Percentiles rank a stretch among this genome's conserved stretches.
Conservation (phyloP, 1,140 invertebrate genomes). For the Patella vulgata region DNA sequence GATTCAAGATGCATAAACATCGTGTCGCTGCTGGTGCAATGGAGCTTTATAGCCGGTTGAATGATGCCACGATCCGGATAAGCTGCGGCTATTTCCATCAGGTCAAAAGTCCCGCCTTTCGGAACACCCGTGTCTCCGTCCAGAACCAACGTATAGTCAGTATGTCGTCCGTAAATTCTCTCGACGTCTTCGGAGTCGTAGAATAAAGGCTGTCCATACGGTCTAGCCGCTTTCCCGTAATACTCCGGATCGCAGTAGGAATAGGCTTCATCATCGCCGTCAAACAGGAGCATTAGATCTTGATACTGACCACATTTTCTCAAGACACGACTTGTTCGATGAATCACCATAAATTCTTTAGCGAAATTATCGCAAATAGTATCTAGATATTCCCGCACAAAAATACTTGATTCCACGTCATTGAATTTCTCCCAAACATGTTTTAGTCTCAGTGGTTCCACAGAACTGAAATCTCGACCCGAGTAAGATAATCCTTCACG, state of each 20-base stretch:
- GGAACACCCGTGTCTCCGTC: slow-evolving; percentile 57
- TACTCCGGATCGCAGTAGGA: slow-evolving; percentile 48
- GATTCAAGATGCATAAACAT: slow-evolving; percentile 58
- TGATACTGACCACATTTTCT: slow-evolving; percentile 63
- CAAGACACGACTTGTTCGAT: slow-evolving; percentile 54
- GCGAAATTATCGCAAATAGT: slow-evolving; percentile 52
- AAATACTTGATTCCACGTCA: slow-evolving; percentile 37
- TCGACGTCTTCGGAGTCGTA: slow-evolving; percentile 48
- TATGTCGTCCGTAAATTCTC: slow-evolving; percentile 49
- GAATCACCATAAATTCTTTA: slow-evolving; percentile 59
- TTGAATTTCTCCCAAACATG: slow-evolving; percentile 52
- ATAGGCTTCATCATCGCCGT: slow-evolving; percentile 51
- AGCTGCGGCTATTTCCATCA: slow-evolving; percentile 55
- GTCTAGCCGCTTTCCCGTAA: slow-evolving; percentile 48
- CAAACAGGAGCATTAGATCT: slow-evolving; percentile 57
- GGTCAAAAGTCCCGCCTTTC: slow-evolving; percentile 40
- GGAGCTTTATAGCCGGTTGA: slow-evolving; percentile 58
- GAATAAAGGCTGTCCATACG: slow-evolving; percentile 48
- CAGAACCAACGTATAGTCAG: slow-evolving; percentile 60
- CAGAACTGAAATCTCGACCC: slow-evolving; percentile 29
- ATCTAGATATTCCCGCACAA: slow-evolving; percentile 51
- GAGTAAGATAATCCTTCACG: slow-evolving; percentile 49
- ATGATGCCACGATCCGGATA: slow-evolving; percentile 58
- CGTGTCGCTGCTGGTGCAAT: slow-evolving; percentile 43
- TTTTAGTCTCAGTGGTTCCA: slow-evolving; percentile 38